Base-by-base conservation (phyloP, 2,113 vertebrate genomes). In the Dolichotis patagonum region DNA sequence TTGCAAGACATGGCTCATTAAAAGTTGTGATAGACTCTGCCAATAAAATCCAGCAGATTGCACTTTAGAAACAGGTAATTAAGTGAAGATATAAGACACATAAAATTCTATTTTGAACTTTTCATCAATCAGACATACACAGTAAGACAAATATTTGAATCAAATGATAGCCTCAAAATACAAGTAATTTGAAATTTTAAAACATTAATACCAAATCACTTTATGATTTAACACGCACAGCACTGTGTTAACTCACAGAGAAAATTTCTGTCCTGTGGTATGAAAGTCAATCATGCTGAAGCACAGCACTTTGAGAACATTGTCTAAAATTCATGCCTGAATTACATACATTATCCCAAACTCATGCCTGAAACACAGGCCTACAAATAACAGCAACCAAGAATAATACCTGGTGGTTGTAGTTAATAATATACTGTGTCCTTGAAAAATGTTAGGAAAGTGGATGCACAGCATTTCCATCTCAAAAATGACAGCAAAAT, bases 11-110 rank as follows among this genome's bases (percentile, higher is more conserved):
- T 69, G 86, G 7, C 7, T 95, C 56, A 84, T 95, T 93, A 96
- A 41, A 94, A 75, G 52, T 94, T 65, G 43, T 46, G 43, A 71
- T 85, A 93, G 69, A 32, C 10, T 52, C 60, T 92, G n/a, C 30
- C 96, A 97, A 92, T 96, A 85, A 94, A 95, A 90, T 91, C 41
- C 2, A 95, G 22, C 56, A 95, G 26, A 96, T 46, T 92, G 22
- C 11, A 96, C 54, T 75, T 93, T 95, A 85, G 88, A 96, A 97
- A 56, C 4, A 95, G 43, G 82, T 91, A 95, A 97, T 97, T 91
- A 95, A 93, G 12, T 16, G 65, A 58, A 24, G 85, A 94, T 80
- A 75, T 67, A 96, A 87, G 87, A 38, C 32, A 95, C 30, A 88
- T 87, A 86, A 97, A 90, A 14, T 43, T 62, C 41, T 85, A 14